Base-by-base conservation (phyloP, 2,888 invertebrate species). In the Labia minor region DNA sequence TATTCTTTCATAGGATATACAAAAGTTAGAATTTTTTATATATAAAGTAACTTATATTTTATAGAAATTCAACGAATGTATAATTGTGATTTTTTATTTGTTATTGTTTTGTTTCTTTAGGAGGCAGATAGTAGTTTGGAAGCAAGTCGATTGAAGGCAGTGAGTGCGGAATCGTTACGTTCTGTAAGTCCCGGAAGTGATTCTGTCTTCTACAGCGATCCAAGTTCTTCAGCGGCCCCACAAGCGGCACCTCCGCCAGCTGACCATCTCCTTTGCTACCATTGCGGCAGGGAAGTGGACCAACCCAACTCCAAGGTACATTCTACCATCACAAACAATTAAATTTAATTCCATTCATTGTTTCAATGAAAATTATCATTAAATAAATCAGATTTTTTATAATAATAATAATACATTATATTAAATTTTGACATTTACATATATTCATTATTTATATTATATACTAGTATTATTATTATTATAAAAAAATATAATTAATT, bases 161-260 rank as follows among this genome's bases (percentile, higher is more conserved):
- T 91, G 68, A 92, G 92, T 72, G 90, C 90, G 63, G 93, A 93
- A 78, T 92, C 92, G 0, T 79, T 93, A 66, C 84, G 92, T 64
- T 92, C 92, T n/a, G 91, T 90, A 61, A 92, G 92, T 73, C 92
- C 92, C 1, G 92, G 93, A 20, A 92, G 92, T 71, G 92, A 93
- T 77, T 92, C 90, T 67, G 92, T 93, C 21, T 93, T 93, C 78
- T 92, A 91, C 79, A 90, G 90, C 74, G 71, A 71, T 61, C 69
- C 69, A 61, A 67, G 68, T 64, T 66, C 67, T 64, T 69, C 68
- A 19, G 69, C 71, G 4, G 62, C 66, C 11, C 67, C 84, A 11
- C 86, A 86, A 75, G 81, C 65, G 62, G 68, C 19, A 67, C 72
- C 19, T 67, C n/a, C n/a, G n/a, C 61, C 81, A 64, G 79, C 79